Evolutionary conservation across 2,888 invertebrate genomes (phyloP).

Genomic region (Athripsodes cinereus): DNA sequence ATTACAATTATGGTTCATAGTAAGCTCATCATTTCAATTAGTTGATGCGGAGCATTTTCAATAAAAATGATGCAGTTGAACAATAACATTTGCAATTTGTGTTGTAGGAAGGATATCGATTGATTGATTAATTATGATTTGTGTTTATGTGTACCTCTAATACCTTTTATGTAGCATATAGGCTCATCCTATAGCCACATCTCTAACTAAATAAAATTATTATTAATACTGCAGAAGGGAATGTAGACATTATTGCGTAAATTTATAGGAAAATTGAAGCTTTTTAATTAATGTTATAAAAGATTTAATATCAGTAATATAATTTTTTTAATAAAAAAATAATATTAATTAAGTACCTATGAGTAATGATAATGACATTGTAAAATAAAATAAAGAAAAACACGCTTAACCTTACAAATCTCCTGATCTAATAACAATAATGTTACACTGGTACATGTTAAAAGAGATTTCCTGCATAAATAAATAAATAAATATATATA

Average conservation of each 20-base stretch:
- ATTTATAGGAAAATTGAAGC: conserved; percentile 28
- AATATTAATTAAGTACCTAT: neutral
- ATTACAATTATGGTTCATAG: no score
- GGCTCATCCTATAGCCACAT: conserved; percentile 12
- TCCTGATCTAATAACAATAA: neutral
- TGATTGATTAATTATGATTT: no score
- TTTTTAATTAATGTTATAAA: conserved; percentile 28
- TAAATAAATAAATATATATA: no score
- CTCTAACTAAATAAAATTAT: no score
- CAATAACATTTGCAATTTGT: no score
- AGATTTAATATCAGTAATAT: conserved; percentile 28
- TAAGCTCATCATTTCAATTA: no score
- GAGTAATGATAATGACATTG: neutral
- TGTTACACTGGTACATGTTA: no score
- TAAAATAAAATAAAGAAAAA: conserved; percentile 10
- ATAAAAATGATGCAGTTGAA: no score
- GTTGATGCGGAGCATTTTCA: no score
- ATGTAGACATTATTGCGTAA: conserved; percentile 29
- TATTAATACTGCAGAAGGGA: conserved; percentile 25
- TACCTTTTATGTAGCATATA: conserved; percentile 22
- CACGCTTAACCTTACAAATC: conserved; percentile 16
- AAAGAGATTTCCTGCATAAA: no score
- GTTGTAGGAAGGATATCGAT: no score
- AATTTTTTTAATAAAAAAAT: conserved; percentile 29
- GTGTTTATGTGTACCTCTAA: conserved; percentile 25